These are phyloP conservation scores for Simalia tracyae DNA, from an alignment of 2,797 vertebrate genomes.

Conservation along the genomic window DNA sequence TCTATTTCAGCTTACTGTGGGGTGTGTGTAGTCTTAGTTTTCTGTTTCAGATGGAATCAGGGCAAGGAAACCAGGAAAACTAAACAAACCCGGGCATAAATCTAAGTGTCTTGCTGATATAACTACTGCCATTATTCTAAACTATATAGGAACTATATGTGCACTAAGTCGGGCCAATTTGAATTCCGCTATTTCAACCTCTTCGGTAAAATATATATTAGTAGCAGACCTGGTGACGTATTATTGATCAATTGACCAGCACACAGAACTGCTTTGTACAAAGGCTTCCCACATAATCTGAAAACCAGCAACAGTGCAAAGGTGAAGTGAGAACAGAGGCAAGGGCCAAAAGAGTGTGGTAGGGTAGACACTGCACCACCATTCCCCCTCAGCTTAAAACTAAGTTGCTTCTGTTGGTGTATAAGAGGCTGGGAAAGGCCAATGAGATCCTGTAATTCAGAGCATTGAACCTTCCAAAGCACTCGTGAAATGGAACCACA, in stretches of 20 bases:
- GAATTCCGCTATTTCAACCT: neutral
- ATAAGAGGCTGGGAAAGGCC: neutral
- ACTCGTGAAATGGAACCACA: neutral
- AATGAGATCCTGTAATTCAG: neutral
- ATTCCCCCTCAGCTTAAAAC: too few relatives aligned
- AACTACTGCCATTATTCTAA: neutral
- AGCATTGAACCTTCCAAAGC: neutral
- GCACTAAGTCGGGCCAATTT: neutral
- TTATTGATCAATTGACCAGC: neutral
- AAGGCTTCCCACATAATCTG: neutral
- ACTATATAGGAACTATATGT: neutral
- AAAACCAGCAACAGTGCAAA: neutral
- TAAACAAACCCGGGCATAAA: too few relatives aligned
- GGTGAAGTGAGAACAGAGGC: neutral
- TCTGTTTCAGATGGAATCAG: neutral
- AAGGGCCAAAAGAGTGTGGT: neutral
- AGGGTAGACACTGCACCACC: neutral
- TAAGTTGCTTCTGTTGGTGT: too few relatives aligned
- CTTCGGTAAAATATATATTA: neutral
- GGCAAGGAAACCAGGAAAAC: neutral
- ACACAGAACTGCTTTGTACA: neutral
- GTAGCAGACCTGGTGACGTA: neutral
- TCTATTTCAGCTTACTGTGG: neutral
- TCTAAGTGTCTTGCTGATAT: neutral
- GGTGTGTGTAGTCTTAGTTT: neutral